Percentiles rank a stretch among this genome's conserved stretches.
Conservation (phyloP, 2,113 vertebrate genomes). For the Petrocephalus zakoni region DNA sequence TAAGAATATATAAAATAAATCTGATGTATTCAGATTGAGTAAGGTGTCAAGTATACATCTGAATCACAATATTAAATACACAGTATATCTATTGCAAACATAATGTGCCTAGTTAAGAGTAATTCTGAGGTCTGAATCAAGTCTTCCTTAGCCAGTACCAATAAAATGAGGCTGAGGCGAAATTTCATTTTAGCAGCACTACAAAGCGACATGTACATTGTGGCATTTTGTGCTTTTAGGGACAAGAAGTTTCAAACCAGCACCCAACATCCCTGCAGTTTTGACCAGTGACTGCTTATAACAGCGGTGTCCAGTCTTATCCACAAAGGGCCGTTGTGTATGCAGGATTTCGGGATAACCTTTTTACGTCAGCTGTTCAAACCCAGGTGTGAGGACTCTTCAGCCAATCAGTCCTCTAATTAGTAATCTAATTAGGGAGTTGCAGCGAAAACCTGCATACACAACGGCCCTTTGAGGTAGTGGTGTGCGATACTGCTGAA, state of each 20-base stretch:
- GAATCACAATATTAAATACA: background rate
- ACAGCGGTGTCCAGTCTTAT: too few relatives aligned
- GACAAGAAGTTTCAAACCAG: background rate
- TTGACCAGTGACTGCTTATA: background rate
- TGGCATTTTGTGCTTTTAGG: background rate
- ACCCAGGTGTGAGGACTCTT: too few relatives aligned
- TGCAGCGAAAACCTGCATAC: too few relatives aligned
- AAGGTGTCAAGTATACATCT: background rate
- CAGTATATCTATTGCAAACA: background rate
- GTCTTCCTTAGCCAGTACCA: background rate
- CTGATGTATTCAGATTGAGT: background rate
- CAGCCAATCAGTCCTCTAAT: too few relatives aligned
- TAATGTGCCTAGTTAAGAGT: background rate
- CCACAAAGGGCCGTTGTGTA: too few relatives aligned
- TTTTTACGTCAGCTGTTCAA: too few relatives aligned
- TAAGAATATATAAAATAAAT: background rate
- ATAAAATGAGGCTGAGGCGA: background rate
- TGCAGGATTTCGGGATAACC: too few relatives aligned
- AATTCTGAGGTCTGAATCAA: background rate
- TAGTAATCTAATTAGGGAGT: too few relatives aligned
- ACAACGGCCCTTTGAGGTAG: too few relatives aligned
- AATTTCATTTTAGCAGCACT: background rate
- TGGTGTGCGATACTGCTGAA: too few relatives aligned
- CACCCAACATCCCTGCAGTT: background rate
- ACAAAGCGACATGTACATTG: background rate